Base-by-base conservation (phyloP, 1,140 invertebrate genomes). In the Pollicipes pollicipes region DNA sequence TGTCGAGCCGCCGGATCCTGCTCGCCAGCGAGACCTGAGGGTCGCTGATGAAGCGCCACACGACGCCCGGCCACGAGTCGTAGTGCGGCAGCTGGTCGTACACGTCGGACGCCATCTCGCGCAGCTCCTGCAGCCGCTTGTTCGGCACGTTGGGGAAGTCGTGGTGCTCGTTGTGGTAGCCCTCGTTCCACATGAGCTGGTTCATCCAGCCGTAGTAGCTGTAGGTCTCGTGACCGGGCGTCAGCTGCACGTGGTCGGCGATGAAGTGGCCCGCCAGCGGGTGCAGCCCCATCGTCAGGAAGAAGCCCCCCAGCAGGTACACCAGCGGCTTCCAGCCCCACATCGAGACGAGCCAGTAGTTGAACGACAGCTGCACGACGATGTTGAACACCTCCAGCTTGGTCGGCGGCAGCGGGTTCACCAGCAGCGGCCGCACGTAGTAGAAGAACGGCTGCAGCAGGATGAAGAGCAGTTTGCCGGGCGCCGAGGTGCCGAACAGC, bases 181-280 rank as follows among this genome's bases (percentile, higher is more conserved):
- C 97, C 37, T 99, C 96, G 81, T 99, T 99, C 80, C 97, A 99
- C 0, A 95, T 98, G 37, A 99, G 90, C 79, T 85, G 90, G 81
- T 99, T 99, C 28, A 98, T 82, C n/a, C 89, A 88, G 0, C 97
- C 97, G 80, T 99, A 98, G 80, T 99, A 99, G 31, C 95, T 98
- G 76, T 98, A 99, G 0, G 97, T 99, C 81, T 99, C 97, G 78
- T 88, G 95, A 4, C 94, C 95, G 80, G 96, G 95, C 73, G 87
- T 87, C 78, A 97, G 98, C 91, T 98, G 97, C 80, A 98, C 98
- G 82, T 99, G 97, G 76, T 99, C 97, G 0, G 95, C 96, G 76
- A 99, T 91, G 77, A 99, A 99, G 80, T 99, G 97, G 0, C 93
- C 97, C 63, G 97, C 95, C 21, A 98, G 90, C 16, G 96, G 97